These are phyloP conservation scores for Hippocampus abdominalis DNA, from an alignment of 2,113 vertebrate genomes.

Conservation along the genomic window DNA sequence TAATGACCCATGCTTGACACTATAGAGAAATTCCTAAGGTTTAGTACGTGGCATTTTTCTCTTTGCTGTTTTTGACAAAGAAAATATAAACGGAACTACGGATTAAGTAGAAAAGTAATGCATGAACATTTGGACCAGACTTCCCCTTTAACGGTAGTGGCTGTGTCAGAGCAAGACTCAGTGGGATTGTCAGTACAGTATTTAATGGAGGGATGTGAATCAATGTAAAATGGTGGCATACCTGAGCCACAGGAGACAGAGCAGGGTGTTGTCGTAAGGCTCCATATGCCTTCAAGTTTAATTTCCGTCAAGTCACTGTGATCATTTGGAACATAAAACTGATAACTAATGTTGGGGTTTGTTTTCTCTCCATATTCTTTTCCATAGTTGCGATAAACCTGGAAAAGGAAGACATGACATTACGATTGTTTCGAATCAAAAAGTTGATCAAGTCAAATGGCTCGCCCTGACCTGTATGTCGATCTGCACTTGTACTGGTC, in stretches of 20 bases:
- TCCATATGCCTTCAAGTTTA: conserved; percentile 68
- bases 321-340: conserved; percentile 73
- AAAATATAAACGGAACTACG: too few relatives aligned
- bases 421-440: not conserved
- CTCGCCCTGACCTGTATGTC: conserved; percentile 80
- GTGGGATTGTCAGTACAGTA: too few relatives aligned
- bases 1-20: too few relatives aligned
- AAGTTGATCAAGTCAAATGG: not conserved
- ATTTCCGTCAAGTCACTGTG: conserved; percentile 21
- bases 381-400: conserved; percentile 87
- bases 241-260: conserved; percentile 88
- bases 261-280: conserved; percentile 67
- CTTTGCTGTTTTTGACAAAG: too few relatives aligned
- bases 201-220: not conserved
- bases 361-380: conserved; percentile 81
- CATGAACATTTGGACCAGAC: too few relatives aligned
- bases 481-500: conserved; percentile 73
- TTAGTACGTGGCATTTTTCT: too few relatives aligned
- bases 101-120: too few relatives aligned
- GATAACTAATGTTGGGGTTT: conserved; percentile 84
- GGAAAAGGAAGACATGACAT: conserved; percentile 3
- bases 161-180: too few relatives aligned
- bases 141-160: too few relatives aligned
- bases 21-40: too few relatives aligned
- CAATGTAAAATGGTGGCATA: conserved; percentile 36